phyloP scores from a whole-genome alignment of 2,113 vertebrate species.

The Petroica traversi region DNA sequence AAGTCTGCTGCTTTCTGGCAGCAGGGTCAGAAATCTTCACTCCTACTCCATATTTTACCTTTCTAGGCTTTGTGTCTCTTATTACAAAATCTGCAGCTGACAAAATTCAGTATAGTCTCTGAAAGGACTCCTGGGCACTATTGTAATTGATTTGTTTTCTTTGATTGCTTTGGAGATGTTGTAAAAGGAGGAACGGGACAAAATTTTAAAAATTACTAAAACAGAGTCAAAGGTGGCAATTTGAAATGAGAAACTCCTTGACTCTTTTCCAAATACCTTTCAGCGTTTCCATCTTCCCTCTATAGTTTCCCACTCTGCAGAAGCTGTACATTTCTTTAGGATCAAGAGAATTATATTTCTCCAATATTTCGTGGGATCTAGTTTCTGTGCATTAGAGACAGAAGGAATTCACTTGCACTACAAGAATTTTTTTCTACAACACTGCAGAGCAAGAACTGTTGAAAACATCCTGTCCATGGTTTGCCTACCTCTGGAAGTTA shows the following conservation, averaged over 20 bases:
- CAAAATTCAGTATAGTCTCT: slow-evolving; percentile 2
- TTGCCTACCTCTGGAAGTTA: background rate
- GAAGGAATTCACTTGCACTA: background rate
- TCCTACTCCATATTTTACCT: background rate
- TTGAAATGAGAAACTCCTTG: background rate
- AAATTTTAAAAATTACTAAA: background rate
- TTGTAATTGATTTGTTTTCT: background rate
- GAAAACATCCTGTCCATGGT: background rate
- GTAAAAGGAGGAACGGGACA: background rate
- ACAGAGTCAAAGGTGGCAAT: background rate
- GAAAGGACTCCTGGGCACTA: background rate
- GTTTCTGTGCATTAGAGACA: background rate
- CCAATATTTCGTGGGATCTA: background rate
- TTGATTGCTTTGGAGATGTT: background rate
- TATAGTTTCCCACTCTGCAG: background rate
- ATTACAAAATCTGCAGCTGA: background rate
- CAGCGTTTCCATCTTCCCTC: background rate
- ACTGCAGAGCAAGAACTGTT: background rate
- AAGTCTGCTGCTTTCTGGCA: slow-evolving; percentile 6
- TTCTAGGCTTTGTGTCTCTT: background rate
- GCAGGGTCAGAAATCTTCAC: background rate
- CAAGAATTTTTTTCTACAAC: background rate
- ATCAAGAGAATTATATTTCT: background rate
- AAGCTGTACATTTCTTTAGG: background rate
- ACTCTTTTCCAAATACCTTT: background rate